These are phyloP conservation scores for Rallus limicola DNA, from an alignment of 2,113 vertebrate species.

Conservation along the genomic window DNA sequence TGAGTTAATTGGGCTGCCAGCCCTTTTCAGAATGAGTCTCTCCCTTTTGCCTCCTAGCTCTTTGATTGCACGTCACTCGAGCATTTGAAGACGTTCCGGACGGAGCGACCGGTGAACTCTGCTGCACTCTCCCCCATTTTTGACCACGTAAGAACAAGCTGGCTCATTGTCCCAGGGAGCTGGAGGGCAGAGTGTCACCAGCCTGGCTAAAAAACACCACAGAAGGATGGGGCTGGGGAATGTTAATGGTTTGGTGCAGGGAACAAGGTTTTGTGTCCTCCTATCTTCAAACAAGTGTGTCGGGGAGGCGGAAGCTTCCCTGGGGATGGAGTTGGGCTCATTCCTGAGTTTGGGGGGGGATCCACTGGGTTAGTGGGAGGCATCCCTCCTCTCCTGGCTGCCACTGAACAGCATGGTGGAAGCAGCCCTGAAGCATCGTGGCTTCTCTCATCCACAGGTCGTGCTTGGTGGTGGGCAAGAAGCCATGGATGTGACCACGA, in stretches of 20 bases:
- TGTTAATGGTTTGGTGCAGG: rapidly evolving
- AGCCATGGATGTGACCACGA: conserved; percentile 98
- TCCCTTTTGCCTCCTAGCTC: conserved; percentile 72
- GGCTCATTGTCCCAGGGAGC: rapidly evolving
- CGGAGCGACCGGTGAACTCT: conserved; percentile 94
- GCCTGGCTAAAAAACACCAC: rapidly evolving
- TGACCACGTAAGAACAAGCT: conserved; percentile 86
- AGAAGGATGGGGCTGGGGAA: rapidly evolving
- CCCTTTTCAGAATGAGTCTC: neutral
- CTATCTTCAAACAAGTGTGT: rapidly evolving
- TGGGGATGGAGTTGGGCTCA: neutral
- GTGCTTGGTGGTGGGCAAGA: conserved; percentile 98
- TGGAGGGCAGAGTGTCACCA: neutral
- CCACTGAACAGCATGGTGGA: too few species aligned
- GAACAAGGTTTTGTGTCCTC: neutral
- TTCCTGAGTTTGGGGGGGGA: neutral
- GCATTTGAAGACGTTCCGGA: conserved; percentile 93
- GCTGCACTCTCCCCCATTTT: conserved; percentile 94
- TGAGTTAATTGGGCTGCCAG: rapidly evolving
- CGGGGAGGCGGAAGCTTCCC: neutral
- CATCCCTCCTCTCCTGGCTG: neutral
- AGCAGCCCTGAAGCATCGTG: neutral
- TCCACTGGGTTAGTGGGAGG: neutral
- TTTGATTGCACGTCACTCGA: conserved; percentile 89
- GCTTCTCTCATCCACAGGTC: conserved; percentile 76